Percentiles rank a stretch among this genome's conserved stretches.
Evolutionary conservation across 2,797 vertebrate species (phyloP).

Genomic region (Gymnothorax javanicus): DNA sequence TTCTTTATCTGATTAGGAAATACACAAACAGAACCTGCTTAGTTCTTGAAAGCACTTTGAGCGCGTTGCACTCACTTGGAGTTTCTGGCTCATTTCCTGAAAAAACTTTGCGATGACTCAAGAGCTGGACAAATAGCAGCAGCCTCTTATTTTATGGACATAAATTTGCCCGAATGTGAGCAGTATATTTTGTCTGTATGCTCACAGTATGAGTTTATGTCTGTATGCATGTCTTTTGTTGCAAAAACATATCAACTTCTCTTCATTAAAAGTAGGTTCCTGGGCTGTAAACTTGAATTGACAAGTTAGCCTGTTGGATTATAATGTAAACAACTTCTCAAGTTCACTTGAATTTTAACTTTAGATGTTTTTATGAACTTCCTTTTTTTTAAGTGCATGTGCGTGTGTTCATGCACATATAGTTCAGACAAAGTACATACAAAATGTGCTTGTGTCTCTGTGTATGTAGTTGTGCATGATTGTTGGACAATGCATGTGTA

Average conservation of each 20-base stretch:
- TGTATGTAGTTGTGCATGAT: not conserved
- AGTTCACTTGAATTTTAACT: too few species aligned
- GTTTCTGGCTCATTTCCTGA: slow-evolving; percentile 7
- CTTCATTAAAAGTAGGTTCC: too few species aligned
- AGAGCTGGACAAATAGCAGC: not conserved
- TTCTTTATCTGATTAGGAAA: not conserved
- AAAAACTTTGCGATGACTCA: not conserved
- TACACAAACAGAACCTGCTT: not conserved
- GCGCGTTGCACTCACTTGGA: not conserved
- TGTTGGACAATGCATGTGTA: not conserved
- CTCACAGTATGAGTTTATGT: not conserved
- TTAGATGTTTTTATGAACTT: too few species aligned
- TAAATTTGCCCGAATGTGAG: not conserved
- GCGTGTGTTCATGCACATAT: not conserved
- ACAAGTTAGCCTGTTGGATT: too few species aligned
- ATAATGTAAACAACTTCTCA: too few species aligned
- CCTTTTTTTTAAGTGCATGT: not conserved
- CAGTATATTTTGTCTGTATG: not conserved
- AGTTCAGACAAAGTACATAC: too few species aligned
- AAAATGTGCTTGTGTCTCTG: not conserved
- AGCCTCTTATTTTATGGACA: not conserved
- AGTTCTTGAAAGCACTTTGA: not conserved
- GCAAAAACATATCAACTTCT: too few species aligned
- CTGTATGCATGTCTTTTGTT: too few species aligned
- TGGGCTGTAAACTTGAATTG: too few species aligned